phyloP scores from a whole-genome alignment of 2,113 vertebrate genomes.

The Thunnus maccoyii region DNA sequence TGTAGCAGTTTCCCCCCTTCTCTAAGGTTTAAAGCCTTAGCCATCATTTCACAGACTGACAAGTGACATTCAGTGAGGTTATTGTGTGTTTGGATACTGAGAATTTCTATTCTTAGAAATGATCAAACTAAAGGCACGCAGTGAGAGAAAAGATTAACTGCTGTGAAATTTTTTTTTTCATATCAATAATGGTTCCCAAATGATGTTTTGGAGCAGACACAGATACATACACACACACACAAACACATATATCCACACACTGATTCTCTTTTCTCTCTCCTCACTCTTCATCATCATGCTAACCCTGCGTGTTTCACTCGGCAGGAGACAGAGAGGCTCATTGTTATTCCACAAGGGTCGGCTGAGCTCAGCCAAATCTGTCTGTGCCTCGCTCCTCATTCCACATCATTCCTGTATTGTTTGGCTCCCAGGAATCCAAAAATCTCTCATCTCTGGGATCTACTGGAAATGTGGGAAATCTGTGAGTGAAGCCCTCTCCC shows the following conservation, averaged over 20 bases:
- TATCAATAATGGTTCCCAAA: conserved; percentile 59
- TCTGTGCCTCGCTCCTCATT: conserved; percentile 72
- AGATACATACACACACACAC: conserved; percentile 1
- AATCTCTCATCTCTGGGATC: conserved; percentile 75
- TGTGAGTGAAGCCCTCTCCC: conserved; percentile 62
- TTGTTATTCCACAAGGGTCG: conserved; percentile 83
- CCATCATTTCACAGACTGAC: conserved; percentile 59
- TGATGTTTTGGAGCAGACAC: conserved; percentile 38
- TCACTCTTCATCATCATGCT: conserved; percentile 74
- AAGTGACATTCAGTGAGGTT: conserved; percentile 55
- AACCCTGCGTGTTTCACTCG: conserved; percentile 72
- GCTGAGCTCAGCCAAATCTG: conserved; percentile 80
- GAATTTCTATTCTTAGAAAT: conserved; percentile 60
- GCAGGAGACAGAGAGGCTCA: conserved; percentile 77
- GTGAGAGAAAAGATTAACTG: conserved; percentile 49
- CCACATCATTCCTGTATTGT: conserved; percentile 77
- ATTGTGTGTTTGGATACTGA: conserved; percentile 53
- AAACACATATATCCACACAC: conserved; percentile 23
- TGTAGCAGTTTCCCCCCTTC: conserved; percentile 44
- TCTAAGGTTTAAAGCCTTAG: conserved; percentile 56
- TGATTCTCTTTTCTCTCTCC: conserved; percentile 33
- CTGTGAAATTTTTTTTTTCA: conserved; percentile 28
- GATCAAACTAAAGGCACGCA: conserved; percentile 63
- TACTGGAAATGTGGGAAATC: conserved; percentile 74
- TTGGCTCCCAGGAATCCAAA: conserved; percentile 73